Percentiles rank a stretch among this genome's conserved stretches.
phyloP scores from a whole-genome alignment of 2,888 invertebrate species.

The Punctoribates punctum region DNA sequence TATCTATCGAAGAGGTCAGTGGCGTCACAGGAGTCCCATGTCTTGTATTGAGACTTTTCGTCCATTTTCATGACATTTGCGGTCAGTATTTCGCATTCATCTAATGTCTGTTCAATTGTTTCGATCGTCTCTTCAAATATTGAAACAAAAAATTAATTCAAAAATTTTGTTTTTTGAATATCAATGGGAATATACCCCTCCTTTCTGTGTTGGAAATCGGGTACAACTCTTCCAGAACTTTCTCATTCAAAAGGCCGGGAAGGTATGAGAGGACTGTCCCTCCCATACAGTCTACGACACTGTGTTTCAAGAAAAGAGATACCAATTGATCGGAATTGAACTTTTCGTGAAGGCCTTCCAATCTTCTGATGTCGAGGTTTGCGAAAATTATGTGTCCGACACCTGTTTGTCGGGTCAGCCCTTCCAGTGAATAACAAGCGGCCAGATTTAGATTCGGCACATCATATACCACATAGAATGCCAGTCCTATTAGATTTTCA shows the following conservation, averaged over 20 bases:
- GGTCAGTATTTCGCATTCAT: neutral
- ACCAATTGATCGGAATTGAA: neutral
- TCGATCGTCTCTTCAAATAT: neutral
- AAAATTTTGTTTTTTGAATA: neutral
- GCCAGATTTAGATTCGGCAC: neutral
- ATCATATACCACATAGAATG: neutral
- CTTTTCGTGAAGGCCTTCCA: neutral
- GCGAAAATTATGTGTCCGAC: neutral
- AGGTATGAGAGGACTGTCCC: neutral
- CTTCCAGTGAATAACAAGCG: neutral
- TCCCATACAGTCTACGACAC: neutral
- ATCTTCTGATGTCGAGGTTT: neutral
- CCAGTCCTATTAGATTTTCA: neutral
- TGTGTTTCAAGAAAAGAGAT: neutral
- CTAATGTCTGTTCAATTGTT: neutral
- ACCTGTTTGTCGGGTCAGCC: neutral
- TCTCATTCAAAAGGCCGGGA: neutral
- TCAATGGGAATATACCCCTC: neutral
- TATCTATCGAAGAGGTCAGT: neutral
- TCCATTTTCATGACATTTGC: neutral
- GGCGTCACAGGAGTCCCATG: conserved; percentile 1
- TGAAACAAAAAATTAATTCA: neutral
- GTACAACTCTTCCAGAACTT: neutral
- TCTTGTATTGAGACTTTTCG: neutral
- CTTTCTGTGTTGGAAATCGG: neutral